These are phyloP conservation scores for Pyralis farinalis DNA, from an alignment of 2,888 invertebrate genomes.

Conservation along the genomic window DNA sequence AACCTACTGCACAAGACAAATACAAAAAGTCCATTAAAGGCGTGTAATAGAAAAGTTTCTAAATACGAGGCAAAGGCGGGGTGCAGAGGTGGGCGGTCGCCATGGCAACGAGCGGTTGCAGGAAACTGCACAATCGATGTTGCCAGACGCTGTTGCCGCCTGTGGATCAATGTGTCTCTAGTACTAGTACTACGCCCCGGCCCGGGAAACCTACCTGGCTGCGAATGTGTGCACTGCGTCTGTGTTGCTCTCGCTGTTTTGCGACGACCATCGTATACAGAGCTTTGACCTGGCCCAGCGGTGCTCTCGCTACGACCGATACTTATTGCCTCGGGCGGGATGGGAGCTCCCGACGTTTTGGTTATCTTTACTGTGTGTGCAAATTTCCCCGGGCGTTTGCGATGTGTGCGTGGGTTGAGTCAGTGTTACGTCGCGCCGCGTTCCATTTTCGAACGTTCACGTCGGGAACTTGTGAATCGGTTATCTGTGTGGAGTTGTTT, in stretches of 20 bases:
- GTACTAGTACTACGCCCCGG: constrained; percentile 79
- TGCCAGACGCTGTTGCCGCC: constrained; percentile 64
- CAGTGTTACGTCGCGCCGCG: constrained; percentile 50
- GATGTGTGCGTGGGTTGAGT: constrained; percentile 45
- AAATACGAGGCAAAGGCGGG: constrained; percentile 49
- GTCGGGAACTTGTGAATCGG: constrained; percentile 70
- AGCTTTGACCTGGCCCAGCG: constrained; percentile 34
- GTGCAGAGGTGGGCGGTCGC: constrained; percentile 65
- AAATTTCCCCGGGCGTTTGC: constrained; percentile 54
- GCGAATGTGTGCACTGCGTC: constrained; percentile 41
- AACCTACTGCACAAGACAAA: constrained; percentile 19
- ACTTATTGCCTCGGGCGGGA: constrained; percentile 25
- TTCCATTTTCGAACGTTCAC: constrained; percentile 59
- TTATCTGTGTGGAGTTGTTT: constrained; percentile 56
- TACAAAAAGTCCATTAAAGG: constrained; percentile 50
- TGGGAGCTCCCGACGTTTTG: constrained; percentile 38
- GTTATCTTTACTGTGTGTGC: constrained; percentile 40
- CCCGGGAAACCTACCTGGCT: constrained; percentile 64
- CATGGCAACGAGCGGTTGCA: constrained; percentile 68
- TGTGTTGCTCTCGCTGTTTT: constrained; percentile 36
- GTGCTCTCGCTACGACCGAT: constrained; percentile 17
- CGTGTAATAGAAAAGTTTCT: constrained; percentile 48
- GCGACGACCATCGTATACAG: constrained; percentile 30
- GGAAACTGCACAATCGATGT: constrained; percentile 81
- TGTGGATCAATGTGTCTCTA: constrained; percentile 81